Percentiles rank a stretch among this genome's conserved stretches.
phyloP scores from a whole-genome alignment of 2,888 invertebrate species.

The Colostygia pectinataria region DNA sequence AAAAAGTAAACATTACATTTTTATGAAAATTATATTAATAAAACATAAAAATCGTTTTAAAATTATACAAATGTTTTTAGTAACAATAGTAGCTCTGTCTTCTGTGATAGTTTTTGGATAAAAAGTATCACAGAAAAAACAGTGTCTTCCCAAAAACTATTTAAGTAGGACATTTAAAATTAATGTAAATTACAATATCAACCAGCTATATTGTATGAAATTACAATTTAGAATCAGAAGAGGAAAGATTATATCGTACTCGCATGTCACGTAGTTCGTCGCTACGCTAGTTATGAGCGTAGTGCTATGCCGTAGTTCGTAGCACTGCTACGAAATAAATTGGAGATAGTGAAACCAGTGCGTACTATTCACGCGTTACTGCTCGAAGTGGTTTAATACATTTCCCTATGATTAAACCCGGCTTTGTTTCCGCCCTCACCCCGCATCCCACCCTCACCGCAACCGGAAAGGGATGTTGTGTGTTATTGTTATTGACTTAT shows the following conservation, averaged over 20 bases:
- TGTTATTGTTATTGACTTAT: conserved; percentile 1
- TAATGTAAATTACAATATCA: too few relatives aligned
- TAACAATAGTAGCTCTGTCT: too few relatives aligned
- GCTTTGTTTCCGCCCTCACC: neutral
- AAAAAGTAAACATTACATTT: too few relatives aligned
- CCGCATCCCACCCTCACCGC: neutral
- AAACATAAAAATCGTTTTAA: too few relatives aligned
- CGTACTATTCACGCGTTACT: conserved; percentile 4
- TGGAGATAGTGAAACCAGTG: neutral
- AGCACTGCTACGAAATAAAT: neutral
- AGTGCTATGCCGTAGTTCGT: conserved; percentile 8
- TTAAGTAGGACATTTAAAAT: too few relatives aligned
- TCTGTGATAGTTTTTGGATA: too few relatives aligned
- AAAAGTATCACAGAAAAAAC: too few relatives aligned
- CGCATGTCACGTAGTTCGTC: neutral
- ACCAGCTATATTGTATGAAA: neutral
- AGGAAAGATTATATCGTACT: neutral
- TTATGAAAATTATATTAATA: too few relatives aligned
- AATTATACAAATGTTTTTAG: too few relatives aligned
- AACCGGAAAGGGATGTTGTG: conserved; percentile 1
- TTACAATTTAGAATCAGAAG: neutral
- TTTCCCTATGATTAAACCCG: conserved; percentile 9
- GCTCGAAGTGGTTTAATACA: conserved; percentile 6
- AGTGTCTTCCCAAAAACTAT: too few relatives aligned
- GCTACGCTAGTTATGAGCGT: neutral